Evolutionary conservation across 2,113 vertebrate genomes (phyloP).

Genomic region (Aspidoscelis tigris): DNA sequence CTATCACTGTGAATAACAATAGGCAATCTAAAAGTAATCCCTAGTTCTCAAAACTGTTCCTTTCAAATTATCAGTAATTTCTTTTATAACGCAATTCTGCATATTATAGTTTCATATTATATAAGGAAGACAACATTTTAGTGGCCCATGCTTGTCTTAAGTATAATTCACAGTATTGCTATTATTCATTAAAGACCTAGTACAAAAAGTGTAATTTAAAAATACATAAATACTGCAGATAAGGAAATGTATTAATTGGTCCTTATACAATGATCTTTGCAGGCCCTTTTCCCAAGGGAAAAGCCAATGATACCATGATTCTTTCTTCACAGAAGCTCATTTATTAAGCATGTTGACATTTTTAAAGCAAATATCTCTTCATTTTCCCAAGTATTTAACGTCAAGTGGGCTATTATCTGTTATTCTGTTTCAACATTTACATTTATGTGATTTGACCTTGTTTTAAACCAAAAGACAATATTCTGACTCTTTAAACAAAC

Average conservation of each 20-base stretch:
- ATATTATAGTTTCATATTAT: no score
- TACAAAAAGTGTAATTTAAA: no score
- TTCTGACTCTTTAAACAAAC: neutral
- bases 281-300: neutral
- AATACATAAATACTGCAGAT: neutral
- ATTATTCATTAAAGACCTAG: neutral
- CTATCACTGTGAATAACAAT: no score
- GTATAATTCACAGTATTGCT: neutral
- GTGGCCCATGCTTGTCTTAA: neutral
- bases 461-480: conserved; percentile 3
- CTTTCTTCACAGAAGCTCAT: neutral
- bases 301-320: neutral
- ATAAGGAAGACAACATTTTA: no score
- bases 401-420: neutral
- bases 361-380: neutral
- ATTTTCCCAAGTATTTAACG: neutral
- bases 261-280: neutral
- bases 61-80: no score
- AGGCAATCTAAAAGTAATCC: no score
- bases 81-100: no score
- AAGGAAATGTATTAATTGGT: neutral
- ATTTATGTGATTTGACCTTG: neutral
- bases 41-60: no score
- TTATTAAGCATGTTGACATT: neutral
- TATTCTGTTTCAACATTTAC: neutral